These are phyloP conservation scores for Drosophila kanekoi DNA, from an alignment of 2,888 invertebrate genomes.

Conservation along the genomic window DNA sequence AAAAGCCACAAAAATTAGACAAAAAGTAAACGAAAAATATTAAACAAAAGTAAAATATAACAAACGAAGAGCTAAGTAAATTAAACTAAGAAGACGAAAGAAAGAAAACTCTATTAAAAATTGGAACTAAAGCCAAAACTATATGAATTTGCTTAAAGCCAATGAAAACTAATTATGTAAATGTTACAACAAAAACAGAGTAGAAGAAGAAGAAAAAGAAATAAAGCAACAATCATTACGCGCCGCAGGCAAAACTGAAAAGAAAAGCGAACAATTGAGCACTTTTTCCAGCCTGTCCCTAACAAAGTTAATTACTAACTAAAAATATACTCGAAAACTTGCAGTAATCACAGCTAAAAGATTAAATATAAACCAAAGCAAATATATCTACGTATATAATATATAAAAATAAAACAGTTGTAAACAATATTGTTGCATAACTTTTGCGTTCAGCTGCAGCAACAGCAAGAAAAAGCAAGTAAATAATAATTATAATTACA, in stretches of 20 bases:
- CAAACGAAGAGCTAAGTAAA: constrained; percentile 30
- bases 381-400: not conserved
- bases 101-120: constrained; percentile 37
- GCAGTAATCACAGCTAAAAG: constrained; percentile 25
- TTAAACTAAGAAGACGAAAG: constrained; percentile 14
- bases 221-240: constrained; percentile 14
- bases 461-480: constrained; percentile 19
- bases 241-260: not conserved
- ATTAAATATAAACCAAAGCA: constrained; percentile 4
- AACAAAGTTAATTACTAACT: constrained; percentile 17
- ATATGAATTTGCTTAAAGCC: constrained; percentile 68
- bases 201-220: constrained; percentile 29
- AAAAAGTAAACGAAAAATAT: constrained; percentile 3
- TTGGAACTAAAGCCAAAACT: constrained; percentile 41
- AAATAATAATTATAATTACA: constrained; percentile 30
- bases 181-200: constrained; percentile 7
- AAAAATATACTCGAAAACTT: constrained; percentile 8
- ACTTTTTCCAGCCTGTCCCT: constrained; percentile 61
- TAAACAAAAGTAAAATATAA: constrained; percentile 1
- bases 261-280: constrained; percentile 50
- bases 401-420: constrained; percentile 37
- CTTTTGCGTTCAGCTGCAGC: constrained; percentile 48
- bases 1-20: constrained; percentile 52
- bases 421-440: constrained; percentile 72
- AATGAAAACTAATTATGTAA: constrained; percentile 33